Evolutionary conservation across 1,140 invertebrate genomes (phyloP).

Genomic region (Muscidifurax raptorellus): DNA sequence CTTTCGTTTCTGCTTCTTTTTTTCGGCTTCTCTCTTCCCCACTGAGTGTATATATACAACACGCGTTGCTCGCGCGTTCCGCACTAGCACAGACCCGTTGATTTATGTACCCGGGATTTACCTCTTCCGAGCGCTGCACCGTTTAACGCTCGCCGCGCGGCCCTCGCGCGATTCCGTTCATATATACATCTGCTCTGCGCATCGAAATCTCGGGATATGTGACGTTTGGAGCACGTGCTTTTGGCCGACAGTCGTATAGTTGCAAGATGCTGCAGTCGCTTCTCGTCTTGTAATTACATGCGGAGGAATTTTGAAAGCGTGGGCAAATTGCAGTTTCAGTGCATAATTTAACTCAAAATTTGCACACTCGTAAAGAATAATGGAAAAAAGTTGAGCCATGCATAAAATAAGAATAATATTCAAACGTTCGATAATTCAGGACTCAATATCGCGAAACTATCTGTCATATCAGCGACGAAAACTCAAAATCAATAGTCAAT

Average conservation of each 20-base stretch:
- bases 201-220: constrained; percentile 14
- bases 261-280: background rate
- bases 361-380: no score
- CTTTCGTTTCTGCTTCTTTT: background rate
- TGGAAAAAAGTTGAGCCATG: no score
- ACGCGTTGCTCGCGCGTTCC: background rate
- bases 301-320: no score
- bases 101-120: constrained; percentile 7
- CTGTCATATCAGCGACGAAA: background rate
- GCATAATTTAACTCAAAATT: no score
- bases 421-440: no score
- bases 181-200: background rate
- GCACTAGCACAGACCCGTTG: constrained; percentile 1
- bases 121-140: background rate
- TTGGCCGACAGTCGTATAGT: background rate
- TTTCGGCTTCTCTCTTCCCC: background rate
- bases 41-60: background rate
- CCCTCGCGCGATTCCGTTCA: background rate
- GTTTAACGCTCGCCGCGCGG: constrained; percentile 1
- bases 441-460: no score
- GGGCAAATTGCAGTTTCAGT: no score
- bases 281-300: background rate
- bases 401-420: no score
- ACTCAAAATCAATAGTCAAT: background rate
- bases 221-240: background rate